Evolutionary conservation across 1,140 invertebrate genomes (phyloP), one percentile per base, ranked within the genome.

Genomic region (Rhynchophorus ferrugineus): DNA sequence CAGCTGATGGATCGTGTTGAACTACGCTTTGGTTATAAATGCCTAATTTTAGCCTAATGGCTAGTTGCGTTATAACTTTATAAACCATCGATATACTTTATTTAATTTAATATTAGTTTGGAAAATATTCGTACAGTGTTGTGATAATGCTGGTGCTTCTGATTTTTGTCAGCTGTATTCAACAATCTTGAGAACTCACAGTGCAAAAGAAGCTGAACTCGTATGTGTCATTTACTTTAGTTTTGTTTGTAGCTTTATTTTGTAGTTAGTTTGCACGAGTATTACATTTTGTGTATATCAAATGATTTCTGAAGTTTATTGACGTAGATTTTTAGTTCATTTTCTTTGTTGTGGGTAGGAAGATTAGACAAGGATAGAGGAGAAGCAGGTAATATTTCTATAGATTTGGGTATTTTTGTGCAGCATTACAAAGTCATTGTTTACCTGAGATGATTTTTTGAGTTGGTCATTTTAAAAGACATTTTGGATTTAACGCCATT

Each of bases 141-240:
- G 33, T 36, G 13, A 42, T 11, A 5, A 42, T 44, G 13, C 16
- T 44, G 17, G 16, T 20, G 14, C 58, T 61, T 54, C 61, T 62
- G 58, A 49, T 61, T 52, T 49, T 55, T 56, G 56, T 65, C 63
- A 65, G 61, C 60, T 65, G 61, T 61, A 61, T 60, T 61, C 48
- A 48, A 54, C 46, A 52, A 52, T 50, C 44, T 54, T 60, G 35
- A 17, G 36, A 49, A 49, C 53, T 59, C 46, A 59, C 50, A 57
- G 39, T 46, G 36, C 44, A 53, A 49, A 55, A 56, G 54, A 45
- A 34, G 47, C 47, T 18, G 47, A 49, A 58, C 44, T 58, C 38
- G 44, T 52, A 55, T 54, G 51, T 57, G 33, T 39, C 18, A 58
- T 51, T 45, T 39, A 33, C 22, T 24, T 45, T 9, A 13, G 14